These are phyloP conservation scores for Tapirus indicus DNA, from an alignment of 2,797 vertebrate genomes.

Conservation along the genomic window DNA sequence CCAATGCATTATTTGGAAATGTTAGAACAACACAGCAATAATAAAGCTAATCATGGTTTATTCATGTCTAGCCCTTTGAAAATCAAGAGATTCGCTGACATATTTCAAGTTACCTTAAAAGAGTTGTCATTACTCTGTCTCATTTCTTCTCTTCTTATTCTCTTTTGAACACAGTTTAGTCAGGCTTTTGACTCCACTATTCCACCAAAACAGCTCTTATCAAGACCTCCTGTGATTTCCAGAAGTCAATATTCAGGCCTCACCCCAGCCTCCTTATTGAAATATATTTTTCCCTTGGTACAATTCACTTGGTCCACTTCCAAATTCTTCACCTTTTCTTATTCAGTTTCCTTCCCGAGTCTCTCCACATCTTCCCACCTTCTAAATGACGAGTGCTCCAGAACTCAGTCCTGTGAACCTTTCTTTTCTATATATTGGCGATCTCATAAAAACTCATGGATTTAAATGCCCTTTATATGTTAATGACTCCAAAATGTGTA, in stretches of 20 bases:
- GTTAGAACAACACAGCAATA: neutral
- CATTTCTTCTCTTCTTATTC: neutral
- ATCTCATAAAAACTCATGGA: neutral
- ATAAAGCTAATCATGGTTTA: neutral
- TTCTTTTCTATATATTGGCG: neutral
- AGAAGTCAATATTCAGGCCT: neutral
- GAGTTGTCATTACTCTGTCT: neutral
- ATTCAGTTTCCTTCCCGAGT: neutral
- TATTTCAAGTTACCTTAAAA: neutral
- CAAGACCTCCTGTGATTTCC: neutral
- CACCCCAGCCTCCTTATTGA: neutral
- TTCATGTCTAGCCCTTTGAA: neutral
- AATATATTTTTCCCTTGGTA: conserved; percentile 3
- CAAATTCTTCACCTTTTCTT: conserved; percentile 19
- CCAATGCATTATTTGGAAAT: neutral
- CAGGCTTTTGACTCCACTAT: neutral
- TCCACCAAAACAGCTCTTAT: neutral
- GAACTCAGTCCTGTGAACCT: neutral
- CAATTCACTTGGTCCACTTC: neutral
- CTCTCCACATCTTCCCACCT: neutral
- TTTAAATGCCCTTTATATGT: neutral
- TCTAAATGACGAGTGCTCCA: neutral
- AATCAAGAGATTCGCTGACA: neutral
- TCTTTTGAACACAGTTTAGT: neutral
- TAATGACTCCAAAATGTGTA: neutral